Base-by-base conservation (phyloP, 1,140 invertebrate species). In the Bombus picipes region DNA sequence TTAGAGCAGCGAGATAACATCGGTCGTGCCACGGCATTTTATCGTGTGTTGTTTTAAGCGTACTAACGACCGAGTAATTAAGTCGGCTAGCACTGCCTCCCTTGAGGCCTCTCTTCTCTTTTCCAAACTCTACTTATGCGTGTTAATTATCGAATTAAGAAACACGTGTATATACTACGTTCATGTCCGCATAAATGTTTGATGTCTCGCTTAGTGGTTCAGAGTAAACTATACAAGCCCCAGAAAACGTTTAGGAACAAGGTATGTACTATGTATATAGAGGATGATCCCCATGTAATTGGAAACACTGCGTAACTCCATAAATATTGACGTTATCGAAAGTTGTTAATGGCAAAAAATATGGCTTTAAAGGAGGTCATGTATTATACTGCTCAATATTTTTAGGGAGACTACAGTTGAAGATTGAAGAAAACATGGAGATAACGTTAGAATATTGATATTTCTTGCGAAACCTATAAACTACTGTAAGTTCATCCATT, bases 241-340 rank as follows among this genome's bases (percentile, higher is more conserved):
- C 65, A 6, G n/a, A 13, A 47, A 65, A 71, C 12, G 22, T 71
- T 28, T 43, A 80, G 57, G 47, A 73, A 71, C 22, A 37, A 39
- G 1, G 39, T 37, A 8, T 37, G 13, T 18, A 18, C 32, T 68
- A 8, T 12, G 22, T 41, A 18, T 41, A 5, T 3, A 22, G 39
- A 22, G 43, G 76, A 34, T 70, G 68, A 41, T 59, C 37, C 3
- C 0, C 41, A n/a, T 34, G 34, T 83, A 77, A 83, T 15, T 53
- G 41, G 59, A 68, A 43, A 18, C 15, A 43, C 25, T 39, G 34
- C 75, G 32, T 79, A 62, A 80, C 25, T 39, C 12, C 57, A 85
- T 85, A 85, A 85, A 85, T 80, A 85, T 80, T 73, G 68, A 73
- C 77, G 15, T 79, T 80, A 85, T 85, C 68, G 32, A 37, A 25